Percentiles rank a stretch among this genome's conserved stretches.
These are phyloP conservation scores for Oreochromis mossambicus DNA, from an alignment of 2,797 vertebrate genomes.

Conservation along the genomic window DNA sequence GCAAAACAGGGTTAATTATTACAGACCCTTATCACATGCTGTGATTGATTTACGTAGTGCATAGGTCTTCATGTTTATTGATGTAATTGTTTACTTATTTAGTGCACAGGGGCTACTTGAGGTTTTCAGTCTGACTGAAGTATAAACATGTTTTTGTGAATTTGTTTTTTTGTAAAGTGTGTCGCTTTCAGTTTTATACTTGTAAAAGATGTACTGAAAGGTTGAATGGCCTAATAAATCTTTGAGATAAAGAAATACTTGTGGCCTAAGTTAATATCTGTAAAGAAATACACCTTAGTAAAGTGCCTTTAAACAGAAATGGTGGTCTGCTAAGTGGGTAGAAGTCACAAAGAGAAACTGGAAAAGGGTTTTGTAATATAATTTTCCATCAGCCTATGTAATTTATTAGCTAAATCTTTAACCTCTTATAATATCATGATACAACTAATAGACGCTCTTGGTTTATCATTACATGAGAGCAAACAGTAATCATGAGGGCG, in stretches of 20 bases:
- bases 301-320: not conserved
- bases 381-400: not conserved
- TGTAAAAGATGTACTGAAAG: not conserved
- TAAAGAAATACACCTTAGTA: not conserved
- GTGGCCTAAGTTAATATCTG: not conserved
- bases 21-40: constrained; percentile 76
- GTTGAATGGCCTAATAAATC: not conserved
- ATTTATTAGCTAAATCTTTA: constrained; percentile 1
- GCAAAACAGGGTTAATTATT: constrained; percentile 85
- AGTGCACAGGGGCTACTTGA: constrained; percentile 62
- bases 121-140: constrained; percentile 32
- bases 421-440: constrained; percentile 29
- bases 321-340: not conserved
- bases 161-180: not conserved
- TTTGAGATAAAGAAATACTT: not conserved
- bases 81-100: constrained; percentile 92
- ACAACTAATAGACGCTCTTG: constrained; percentile 1
- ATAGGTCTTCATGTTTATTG: constrained; percentile 85
- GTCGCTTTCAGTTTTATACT: not conserved
- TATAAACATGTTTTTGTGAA: not conserved
- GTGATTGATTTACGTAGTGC: constrained; percentile 82
- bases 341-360: not conserved
- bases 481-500: constrained; percentile 28
- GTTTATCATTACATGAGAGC: constrained; percentile 64
- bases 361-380: not conserved